These are phyloP conservation scores for Sylvicola fuscatus DNA, from an alignment of 2,888 invertebrate species.

Conservation along the genomic window DNA sequence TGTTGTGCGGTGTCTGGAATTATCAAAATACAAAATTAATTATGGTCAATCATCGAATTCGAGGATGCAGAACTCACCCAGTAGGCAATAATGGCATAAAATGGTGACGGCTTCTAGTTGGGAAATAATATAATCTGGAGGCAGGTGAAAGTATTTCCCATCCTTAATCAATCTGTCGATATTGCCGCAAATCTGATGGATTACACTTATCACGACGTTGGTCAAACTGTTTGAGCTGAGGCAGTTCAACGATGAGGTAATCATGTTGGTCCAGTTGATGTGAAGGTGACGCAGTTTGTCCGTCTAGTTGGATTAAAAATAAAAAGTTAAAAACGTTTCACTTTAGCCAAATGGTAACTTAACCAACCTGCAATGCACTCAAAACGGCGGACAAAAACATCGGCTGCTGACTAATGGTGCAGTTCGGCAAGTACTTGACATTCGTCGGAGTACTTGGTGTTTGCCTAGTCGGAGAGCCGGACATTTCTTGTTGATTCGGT, in stretches of 20 bases:
- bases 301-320: constrained; percentile 6
- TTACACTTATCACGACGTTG: constrained; percentile 53
- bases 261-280: constrained; percentile 62
- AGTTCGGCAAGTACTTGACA: constrained; percentile 39
- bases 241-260: constrained; percentile 61
- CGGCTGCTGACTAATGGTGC: constrained; percentile 54
- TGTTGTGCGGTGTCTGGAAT: constrained; percentile 26
- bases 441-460: constrained; percentile 19
- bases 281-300: constrained; percentile 50
- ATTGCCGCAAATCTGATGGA: constrained; percentile 40
- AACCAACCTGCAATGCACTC: constrained; percentile 43
- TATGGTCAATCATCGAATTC: too few relatives aligned
- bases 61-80: too few relatives aligned
- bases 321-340: background rate
- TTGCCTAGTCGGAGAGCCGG: constrained; percentile 16
- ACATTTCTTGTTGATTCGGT: constrained; percentile 8
- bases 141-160: constrained; percentile 21
- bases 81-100: constrained; percentile 57
- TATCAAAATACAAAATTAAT: too few relatives aligned
- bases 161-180: constrained; percentile 33
- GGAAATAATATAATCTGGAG: constrained; percentile 58
- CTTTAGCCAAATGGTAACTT: constrained; percentile 8
- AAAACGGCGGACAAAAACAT: constrained; percentile 64
- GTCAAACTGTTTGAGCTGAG: constrained; percentile 51
- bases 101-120: constrained; percentile 60